Conservation (phyloP, 2,797 vertebrate genomes). For the Mallotus villosus region DNA sequence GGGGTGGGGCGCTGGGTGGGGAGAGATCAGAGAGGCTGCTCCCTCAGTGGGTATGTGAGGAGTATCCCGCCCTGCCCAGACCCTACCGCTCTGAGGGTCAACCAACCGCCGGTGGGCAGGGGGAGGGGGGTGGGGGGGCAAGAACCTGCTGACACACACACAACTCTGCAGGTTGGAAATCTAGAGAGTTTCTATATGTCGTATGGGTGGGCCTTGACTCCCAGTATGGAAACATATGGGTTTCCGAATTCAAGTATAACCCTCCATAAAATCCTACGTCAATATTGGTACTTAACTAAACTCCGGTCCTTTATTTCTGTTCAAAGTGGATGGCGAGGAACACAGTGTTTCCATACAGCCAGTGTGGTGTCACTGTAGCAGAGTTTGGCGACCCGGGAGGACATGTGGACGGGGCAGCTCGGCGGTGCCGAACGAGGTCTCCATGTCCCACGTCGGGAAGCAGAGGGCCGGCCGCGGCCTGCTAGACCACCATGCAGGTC, state of each 20-base stretch:
- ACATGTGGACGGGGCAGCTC: not conserved
- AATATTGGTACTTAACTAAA: not conserved
- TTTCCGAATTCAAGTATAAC: not conserved
- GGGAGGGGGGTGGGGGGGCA: too few species aligned
- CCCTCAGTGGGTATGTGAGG: not conserved
- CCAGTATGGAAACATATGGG: not conserved
- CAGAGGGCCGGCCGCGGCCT: too few species aligned
- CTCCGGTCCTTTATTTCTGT: not conserved
- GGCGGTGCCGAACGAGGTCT: too few species aligned
- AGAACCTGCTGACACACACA: not conserved
- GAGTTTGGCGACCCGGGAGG: not conserved
- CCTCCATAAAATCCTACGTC: not conserved
- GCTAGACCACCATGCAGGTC: not conserved
- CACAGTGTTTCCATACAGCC: too few species aligned
- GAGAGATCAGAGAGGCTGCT: conserved; percentile 14
- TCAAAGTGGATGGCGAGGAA: not conserved
- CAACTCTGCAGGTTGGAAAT: not conserved
- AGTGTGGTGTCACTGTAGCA: not conserved
- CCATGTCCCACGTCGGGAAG: not conserved
- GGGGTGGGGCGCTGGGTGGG: not conserved
- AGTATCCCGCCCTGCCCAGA: conserved; percentile 13
- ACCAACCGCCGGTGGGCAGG: not conserved
- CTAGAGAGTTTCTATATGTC: not conserved
- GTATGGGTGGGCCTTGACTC: conserved; percentile 24
- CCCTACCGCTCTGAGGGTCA: conserved; percentile 20